Base-by-base conservation (phyloP, 2,797 vertebrate species). In the Chaenodraco wilsoni region DNA sequence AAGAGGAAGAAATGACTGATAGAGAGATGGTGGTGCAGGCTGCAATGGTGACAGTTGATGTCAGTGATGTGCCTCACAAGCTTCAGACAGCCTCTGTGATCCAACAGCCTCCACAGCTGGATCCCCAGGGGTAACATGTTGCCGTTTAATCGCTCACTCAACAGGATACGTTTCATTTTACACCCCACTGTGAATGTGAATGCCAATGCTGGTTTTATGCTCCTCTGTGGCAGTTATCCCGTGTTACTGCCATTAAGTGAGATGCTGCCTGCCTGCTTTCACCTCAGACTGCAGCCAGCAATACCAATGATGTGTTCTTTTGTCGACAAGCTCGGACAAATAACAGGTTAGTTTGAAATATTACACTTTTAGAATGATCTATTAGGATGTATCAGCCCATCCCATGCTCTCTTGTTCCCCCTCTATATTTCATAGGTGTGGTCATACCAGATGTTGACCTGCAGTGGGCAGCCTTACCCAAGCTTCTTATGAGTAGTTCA, bases 41-140 rank as follows among this genome's bases (percentile, higher is more conserved):
- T 8, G 74, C 91, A 31, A 88, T 90, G 70, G 90, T 97, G 72
- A 94, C 87, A 2, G 75, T 96, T 6, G 84, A 88, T 45, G 79
- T 85, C 74, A 94, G 88, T 3, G 70, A 90, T 0, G 59, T 0
- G 0, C 49, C 81, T 12, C 88, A 91, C 83, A 83, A 15, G 59
- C 94, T 97, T 76, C 93, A 94, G 86, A 90, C 92, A 81, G 87
- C 89, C 0, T 95, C 95, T 10, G 70, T 95, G 62, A 76, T 96
- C 74, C 63, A 74, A 1, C 85, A 91, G 74, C 89, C 92, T 60
- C 86, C 87, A 2, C 78, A 88, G 84, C 86, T 93, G 71, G 89
- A 92, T 55, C 66, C 78, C 0, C 56, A 82, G 4, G 90, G 94
- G 94, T 95, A 81, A 76, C 23, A 2, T 19, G 52, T 68, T 60